Percentiles rank a stretch among this genome's conserved stretches.
These are phyloP conservation scores for Colistium nudipinnis DNA, from an alignment of 2,113 vertebrate species.

Conservation along the genomic window DNA sequence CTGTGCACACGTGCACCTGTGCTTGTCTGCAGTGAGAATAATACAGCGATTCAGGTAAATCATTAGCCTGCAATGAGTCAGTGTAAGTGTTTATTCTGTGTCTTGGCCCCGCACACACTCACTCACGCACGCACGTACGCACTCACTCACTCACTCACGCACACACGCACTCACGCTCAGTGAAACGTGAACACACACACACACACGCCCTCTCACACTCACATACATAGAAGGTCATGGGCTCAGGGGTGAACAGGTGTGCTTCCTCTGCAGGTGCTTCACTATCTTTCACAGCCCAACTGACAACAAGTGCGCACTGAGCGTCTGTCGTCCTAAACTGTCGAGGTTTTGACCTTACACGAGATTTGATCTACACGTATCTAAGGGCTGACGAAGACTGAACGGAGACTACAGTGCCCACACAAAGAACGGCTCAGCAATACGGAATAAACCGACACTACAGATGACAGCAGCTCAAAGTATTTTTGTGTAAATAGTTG, in stretches of 20 bases:
- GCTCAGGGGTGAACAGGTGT: slow-evolving; percentile 70
- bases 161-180: not conserved
- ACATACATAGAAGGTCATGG: slow-evolving; percentile 60
- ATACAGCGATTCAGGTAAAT: slow-evolving; percentile 72
- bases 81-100: slow-evolving; percentile 64
- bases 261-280: slow-evolving; percentile 68
- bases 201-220: slow-evolving; percentile 1
- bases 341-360: slow-evolving; percentile 12
- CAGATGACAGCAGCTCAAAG: not conserved
- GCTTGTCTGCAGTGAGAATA: slow-evolving; percentile 20
- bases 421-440: not conserved
- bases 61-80: slow-evolving; percentile 75
- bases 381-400: not conserved
- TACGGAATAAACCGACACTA: not conserved
- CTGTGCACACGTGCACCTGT: slow-evolving; percentile 28
- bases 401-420: too few species aligned
- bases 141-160: not conserved
- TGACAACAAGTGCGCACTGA: slow-evolving; percentile 33
- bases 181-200: slow-evolving; percentile 10
- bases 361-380: not conserved
- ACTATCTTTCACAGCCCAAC: slow-evolving; percentile 56
- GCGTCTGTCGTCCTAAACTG: slow-evolving; percentile 27
- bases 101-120: slow-evolving; percentile 27
- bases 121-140: slow-evolving; percentile 21
- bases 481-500: not conserved